These are phyloP conservation scores for Ceyx margarethae DNA, from an alignment of 2,113 vertebrate genomes.

Conservation along the genomic window DNA sequence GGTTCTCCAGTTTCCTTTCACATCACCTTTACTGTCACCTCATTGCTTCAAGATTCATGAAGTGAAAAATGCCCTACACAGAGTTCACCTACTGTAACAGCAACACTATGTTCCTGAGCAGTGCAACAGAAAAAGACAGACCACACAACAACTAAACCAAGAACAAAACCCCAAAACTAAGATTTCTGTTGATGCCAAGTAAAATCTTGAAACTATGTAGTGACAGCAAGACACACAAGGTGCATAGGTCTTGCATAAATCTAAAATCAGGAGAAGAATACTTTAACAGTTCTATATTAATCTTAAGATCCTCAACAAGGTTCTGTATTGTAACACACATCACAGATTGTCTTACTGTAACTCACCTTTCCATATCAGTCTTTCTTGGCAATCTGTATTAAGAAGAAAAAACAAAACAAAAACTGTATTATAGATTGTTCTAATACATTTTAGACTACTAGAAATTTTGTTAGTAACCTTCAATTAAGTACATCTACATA, in stretches of 20 bases:
- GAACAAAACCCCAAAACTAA: background rate
- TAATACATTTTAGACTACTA: background rate
- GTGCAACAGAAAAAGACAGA: background rate
- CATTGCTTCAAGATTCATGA: background rate
- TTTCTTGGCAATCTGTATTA: slow-evolving; percentile 89
- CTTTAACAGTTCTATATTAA: background rate
- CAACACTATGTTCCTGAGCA: background rate
- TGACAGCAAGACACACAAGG: background rate
- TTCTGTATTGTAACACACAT: background rate
- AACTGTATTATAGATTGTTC: background rate
- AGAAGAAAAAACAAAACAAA: background rate
- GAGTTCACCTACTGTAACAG: background rate
- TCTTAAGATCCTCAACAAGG: background rate
- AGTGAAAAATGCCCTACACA: background rate
- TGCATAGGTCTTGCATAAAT: background rate
- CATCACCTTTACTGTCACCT: background rate
- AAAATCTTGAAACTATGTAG: background rate
- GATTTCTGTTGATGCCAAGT: background rate
- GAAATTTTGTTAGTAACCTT: background rate
- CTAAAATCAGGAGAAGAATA: background rate
- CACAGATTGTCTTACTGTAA: background rate
- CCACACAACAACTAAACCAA: background rate
- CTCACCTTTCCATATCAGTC: slow-evolving; percentile 98
- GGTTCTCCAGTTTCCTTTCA: background rate
- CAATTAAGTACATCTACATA: background rate